A percentile compares a stretch with the other conserved stretches of the same genome.
phyloP scores from a whole-genome alignment of 1,140 invertebrate genomes.

The Acromyrmex charruanus region DNA sequence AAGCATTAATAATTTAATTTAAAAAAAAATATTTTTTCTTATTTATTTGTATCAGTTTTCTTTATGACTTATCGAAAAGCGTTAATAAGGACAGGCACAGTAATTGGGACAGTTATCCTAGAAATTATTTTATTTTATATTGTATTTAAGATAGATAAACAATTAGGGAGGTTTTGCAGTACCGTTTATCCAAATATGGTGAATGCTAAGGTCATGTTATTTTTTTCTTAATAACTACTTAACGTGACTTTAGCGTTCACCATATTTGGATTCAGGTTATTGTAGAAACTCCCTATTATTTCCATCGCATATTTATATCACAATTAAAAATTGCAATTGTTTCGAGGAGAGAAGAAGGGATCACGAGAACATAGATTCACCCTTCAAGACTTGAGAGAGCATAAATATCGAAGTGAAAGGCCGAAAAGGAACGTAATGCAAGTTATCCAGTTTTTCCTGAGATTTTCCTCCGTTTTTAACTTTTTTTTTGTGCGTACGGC shows the following conservation, averaged over 20 bases:
- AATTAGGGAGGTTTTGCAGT: too few species aligned
- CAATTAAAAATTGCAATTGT: background rate
- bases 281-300: background rate
- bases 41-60: too few species aligned
- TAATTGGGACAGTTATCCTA: background rate
- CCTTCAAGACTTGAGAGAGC: background rate
- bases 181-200: too few species aligned
- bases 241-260: too few species aligned
- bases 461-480: constrained; percentile 72
- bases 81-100: too few species aligned
- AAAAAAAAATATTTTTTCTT: too few species aligned
- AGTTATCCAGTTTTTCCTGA: constrained; percentile 56
- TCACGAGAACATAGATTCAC: background rate
- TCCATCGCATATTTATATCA: background rate
- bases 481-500: constrained; percentile 69
- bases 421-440: constrained; percentile 19
- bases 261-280: too few species aligned
- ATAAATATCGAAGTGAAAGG: constrained; percentile 14
- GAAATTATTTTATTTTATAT: background rate
- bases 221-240: too few species aligned
- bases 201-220: too few species aligned
- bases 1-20: too few species aligned
- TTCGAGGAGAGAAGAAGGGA: background rate
- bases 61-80: too few species aligned
- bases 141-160: background rate